Evolutionary conservation across 2,888 invertebrate genomes (phyloP).

Genomic region (Papilio protenor): DNA sequence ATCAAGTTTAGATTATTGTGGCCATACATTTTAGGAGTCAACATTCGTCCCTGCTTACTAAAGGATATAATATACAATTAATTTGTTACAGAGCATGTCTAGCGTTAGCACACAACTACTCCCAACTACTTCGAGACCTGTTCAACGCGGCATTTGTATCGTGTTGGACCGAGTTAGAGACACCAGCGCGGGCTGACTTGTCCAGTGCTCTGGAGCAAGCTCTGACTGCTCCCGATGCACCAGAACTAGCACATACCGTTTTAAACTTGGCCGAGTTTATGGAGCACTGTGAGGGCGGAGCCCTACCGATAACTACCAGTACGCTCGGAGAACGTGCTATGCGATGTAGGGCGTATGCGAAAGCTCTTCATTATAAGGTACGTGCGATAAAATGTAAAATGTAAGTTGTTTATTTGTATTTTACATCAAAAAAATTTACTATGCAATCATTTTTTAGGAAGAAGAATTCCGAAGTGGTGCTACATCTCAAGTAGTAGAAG

Average conservation of each 20-base stretch:
- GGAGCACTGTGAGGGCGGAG: constrained; percentile 99
- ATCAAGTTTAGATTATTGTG: no score
- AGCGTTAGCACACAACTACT: constrained; percentile 96
- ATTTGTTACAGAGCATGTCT: constrained; percentile 89
- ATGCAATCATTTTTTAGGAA: constrained; percentile 83
- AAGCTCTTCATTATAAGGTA: constrained; percentile 86
- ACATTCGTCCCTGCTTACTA: background rate
- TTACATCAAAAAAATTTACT: background rate
- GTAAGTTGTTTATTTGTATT: background rate
- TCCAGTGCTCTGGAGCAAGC: constrained; percentile 95
- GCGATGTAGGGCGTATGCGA: constrained; percentile 92
- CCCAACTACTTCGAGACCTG: constrained; percentile 96
- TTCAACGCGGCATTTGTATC: constrained; percentile 99
- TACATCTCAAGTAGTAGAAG: constrained; percentile 95
- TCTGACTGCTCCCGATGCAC: constrained; percentile 95
- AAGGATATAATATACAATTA: background rate
- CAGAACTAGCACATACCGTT: constrained; percentile 98
- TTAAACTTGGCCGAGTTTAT: constrained; percentile 99
- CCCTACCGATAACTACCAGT: constrained; percentile 94
- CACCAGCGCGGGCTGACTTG: constrained; percentile 91
- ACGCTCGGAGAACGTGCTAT: constrained; percentile 96
- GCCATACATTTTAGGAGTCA: background rate
- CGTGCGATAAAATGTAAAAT: constrained; percentile 2
- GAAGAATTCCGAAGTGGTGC: constrained; percentile 95
- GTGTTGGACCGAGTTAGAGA: constrained; percentile 98